Base-by-base conservation (phyloP, 2,113 vertebrate species). In the Etheostoma spectabile region DNA sequence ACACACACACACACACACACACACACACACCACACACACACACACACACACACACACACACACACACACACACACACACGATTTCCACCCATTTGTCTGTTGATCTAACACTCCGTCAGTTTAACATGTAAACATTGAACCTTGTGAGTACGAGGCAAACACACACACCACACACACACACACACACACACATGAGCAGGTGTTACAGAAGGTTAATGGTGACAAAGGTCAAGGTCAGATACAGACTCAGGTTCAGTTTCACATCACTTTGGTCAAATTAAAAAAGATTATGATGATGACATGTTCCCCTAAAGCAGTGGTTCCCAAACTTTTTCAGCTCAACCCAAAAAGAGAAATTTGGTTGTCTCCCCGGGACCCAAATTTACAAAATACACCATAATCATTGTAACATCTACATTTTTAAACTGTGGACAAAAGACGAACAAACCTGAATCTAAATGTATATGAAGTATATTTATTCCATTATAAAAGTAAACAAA, bases 161-260 rank as follows among this genome's bases (percentile, higher is more conserved):
- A 55, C n/a, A 55, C 52, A 55, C 51, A 53, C 19, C 46, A 21
- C 24, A 24, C 19, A 65, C 48, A 79, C 56, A 76, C 46, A 30
- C 61, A 61, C 77, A 81, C 66, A 68, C 61, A 10, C 55, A 30
- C 2, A 30, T 30, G 30, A 30, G 30, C 30, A 30, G 4, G 2
- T 30, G 68, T 48, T 27, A 71, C 82, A 61, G 57, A 45, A 76
- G 53, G 12, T 55, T 91, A 87, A 85, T 89, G 70, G 56, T 1
- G 48, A 69, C 65, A 80, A 5, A 81, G 66, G 68, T 77, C 81
- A 85, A 83, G 73, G 73, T 77, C 82, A 87, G 60, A 72, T 10
- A 73, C 79, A 80, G 81, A 72, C 15, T 69, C 46, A n/a, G 52
- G 16, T 45, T 57, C 67, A 69, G 61, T 19, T 67, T 77, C 12